These are phyloP conservation scores for Gallinago jamesoni DNA, from an alignment of 2,113 vertebrate species.

Conservation along the genomic window DNA sequence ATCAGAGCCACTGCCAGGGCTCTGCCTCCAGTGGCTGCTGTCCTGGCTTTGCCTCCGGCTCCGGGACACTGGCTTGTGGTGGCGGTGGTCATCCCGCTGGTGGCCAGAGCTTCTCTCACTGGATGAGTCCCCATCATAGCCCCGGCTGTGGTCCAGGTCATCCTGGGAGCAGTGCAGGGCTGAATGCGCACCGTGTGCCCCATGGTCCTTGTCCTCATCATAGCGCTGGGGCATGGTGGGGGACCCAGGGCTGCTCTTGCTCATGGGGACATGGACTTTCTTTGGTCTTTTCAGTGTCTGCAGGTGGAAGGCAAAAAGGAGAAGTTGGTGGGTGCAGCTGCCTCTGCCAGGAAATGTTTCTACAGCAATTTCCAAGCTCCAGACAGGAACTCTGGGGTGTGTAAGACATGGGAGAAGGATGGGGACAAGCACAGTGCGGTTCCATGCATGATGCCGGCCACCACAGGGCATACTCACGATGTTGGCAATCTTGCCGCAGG, in stretches of 20 bases:
- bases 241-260: constrained; percentile 56
- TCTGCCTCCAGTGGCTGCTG: neutral
- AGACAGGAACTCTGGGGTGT: accelerated
- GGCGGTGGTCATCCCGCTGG: neutral
- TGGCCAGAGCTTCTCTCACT: constrained; percentile 78
- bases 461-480: constrained; percentile 80
- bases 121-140: constrained; percentile 81
- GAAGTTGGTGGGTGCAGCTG: neutral
- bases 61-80: neutral
- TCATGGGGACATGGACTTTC: constrained; percentile 81
- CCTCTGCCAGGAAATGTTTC: neutral
- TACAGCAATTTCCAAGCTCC: neutral
- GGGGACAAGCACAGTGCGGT: accelerated
- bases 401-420: neutral
- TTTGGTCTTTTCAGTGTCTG: constrained; percentile 90
- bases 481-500: constrained; percentile 83
- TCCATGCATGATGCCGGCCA: accelerated
- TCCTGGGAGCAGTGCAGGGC: neutral
- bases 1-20: neutral
- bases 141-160: constrained; percentile 64
- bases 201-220: neutral
- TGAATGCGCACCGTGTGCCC: neutral
- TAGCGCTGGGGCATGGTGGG: constrained; percentile 18
- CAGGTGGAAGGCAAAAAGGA: neutral
- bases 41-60: constrained; percentile 59